phyloP scores from a whole-genome alignment of 2,113 vertebrate genomes.

The Marmota flaviventris region DNA sequence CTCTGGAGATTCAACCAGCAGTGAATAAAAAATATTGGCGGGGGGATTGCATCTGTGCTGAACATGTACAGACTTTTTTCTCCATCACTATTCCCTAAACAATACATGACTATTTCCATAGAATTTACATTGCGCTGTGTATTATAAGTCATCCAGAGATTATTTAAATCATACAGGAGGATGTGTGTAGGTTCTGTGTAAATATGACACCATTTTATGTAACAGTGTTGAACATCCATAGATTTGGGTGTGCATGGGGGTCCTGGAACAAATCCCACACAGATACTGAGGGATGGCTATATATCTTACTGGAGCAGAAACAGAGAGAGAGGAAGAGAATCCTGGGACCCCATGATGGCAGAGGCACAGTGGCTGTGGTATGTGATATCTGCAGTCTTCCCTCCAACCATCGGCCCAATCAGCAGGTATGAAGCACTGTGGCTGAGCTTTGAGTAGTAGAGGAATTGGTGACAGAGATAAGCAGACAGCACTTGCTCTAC shows the following conservation, averaged over 20 bases:
- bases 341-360: rapidly evolving
- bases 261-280: not conserved
- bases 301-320: not conserved
- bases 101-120: not conserved
- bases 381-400: not conserved
- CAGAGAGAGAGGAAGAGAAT: not conserved
- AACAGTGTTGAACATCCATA: not conserved
- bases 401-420: not conserved
- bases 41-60: not conserved
- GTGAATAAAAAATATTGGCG: not conserved
- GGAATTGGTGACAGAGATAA: not conserved
- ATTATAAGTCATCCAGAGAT: not conserved
- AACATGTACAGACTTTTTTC: not conserved
- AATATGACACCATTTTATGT: not conserved
- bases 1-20: not conserved
- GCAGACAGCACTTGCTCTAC: too few relatives aligned
- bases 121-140: not conserved
- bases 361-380: not conserved
- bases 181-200: not conserved
- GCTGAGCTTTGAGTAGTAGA: not conserved
- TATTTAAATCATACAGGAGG: not conserved
- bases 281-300: not conserved
- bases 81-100: not conserved
- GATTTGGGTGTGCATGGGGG: not conserved
- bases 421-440: not conserved